Base-by-base conservation (phyloP, 53 echinoderm and acorn worm genomes). In the Hippasteria phrygiana region DNA sequence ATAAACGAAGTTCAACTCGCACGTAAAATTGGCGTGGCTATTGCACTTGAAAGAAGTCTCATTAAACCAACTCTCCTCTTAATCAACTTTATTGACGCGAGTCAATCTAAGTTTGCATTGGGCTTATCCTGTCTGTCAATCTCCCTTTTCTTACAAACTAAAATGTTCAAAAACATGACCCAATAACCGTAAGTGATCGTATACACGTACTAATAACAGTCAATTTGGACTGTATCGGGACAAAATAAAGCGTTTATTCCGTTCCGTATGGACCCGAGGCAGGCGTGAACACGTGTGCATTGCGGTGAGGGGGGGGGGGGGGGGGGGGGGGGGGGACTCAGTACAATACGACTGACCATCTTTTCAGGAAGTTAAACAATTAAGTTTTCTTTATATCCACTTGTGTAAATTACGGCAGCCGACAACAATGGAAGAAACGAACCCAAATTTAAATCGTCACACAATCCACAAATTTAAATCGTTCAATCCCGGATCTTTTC, bases 401-500 rank as follows among this genome's bases (percentile, higher is more conserved):
- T 85, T 85, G 85, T 83, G 36, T 85, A 71, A 85, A 36, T 70
- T 85, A 71, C 85, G 28, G 85, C 31, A 29, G 7, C 47, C 70
- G 51, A 50, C 70, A 47, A 85, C 85, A 85, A 85, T 85, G 34
- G 51, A 13, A 18, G 26, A 37, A 35, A 71, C 27, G 35, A n/a
- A 64, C 18, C 71, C 10, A 31, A n/a, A n/a, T n/a, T n/a, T n/a
- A n/a, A n/a, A n/a, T n/a, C n/a, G n/a, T n/a, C n/a, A n/a, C n/a
- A n/a, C n/a, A n/a, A n/a, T n/a, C n/a, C n/a, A n/a, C n/a, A 53
- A 85, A 48, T 69, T 85, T 85, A 71, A 85, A 51, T 70, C 69
- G 48, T 53, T 3, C 47, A 85, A 83, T 83, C 71, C 85, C 70
- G 34, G 12, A 79, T 40, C 62, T 41, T 79, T 55, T 42, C 40